phyloP scores from a whole-genome alignment of 2,797 vertebrate species.

The Xenentodon cancila region DNA sequence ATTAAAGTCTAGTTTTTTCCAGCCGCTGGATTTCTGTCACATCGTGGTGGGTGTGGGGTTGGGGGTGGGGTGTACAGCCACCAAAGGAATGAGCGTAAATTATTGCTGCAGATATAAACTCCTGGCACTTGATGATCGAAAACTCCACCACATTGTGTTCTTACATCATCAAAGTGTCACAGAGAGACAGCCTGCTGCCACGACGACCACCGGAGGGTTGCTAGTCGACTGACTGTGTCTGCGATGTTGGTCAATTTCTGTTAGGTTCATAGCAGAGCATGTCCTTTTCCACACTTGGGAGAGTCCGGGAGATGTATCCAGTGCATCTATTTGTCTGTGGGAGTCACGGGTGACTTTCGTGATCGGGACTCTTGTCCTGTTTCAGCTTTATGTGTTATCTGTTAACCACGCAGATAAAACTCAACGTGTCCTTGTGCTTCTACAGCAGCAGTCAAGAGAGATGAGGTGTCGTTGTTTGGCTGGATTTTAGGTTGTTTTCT shows the following conservation, averaged over 20 bases:
- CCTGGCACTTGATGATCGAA: conserved; percentile 9
- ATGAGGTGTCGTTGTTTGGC: background rate
- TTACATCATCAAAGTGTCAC: background rate
- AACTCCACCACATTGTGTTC: conserved; percentile 5
- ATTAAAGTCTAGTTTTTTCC: background rate
- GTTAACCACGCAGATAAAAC: too few species aligned
- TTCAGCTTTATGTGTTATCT: too few species aligned
- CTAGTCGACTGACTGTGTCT: background rate
- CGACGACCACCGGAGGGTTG: background rate
- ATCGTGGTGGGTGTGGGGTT: too few species aligned
- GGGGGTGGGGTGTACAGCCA: background rate
- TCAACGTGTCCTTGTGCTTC: background rate
- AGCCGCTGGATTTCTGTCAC: conserved; percentile 1
- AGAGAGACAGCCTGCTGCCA: background rate
- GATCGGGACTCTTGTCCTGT: too few species aligned
- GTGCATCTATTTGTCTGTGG: too few species aligned
- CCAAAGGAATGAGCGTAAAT: conserved; percentile 1
- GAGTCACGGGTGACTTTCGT: too few species aligned
- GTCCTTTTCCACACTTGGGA: background rate
- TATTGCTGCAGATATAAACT: background rate
- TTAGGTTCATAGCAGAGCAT: background rate
- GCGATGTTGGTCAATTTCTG: conserved; percentile 2
- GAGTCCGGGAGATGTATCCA: too few species aligned
- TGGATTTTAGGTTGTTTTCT: background rate
- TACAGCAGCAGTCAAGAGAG: background rate